These are phyloP conservation scores for Hippocampus kuda DNA, from an alignment of 2,797 vertebrate genomes.

Conservation along the genomic window DNA sequence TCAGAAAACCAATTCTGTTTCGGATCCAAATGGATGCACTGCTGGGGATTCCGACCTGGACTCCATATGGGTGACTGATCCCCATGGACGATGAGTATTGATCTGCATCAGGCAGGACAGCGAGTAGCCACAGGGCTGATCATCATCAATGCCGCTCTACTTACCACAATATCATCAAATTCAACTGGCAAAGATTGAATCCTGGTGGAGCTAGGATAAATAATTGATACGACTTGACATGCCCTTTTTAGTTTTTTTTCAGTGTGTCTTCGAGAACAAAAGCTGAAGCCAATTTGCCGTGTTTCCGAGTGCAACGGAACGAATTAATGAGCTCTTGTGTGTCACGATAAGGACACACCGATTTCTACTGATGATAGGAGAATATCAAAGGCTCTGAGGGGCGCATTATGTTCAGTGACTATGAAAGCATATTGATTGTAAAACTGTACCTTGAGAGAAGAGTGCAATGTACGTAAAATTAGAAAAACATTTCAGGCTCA, in stretches of 20 bases:
- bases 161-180: conserved; percentile 26
- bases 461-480: conserved; percentile 26
- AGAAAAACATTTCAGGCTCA: conserved; percentile 40
- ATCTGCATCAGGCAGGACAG: conserved; percentile 41
- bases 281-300: neutral
- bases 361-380: conserved; percentile 21
- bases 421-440: conserved; percentile 60
- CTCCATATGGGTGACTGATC: neutral
- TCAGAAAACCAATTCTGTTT: neutral
- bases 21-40: neutral
- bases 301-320: neutral
- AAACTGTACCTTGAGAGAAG: conserved; percentile 46
- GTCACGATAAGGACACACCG: conserved; percentile 12
- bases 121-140: conserved; percentile 35
- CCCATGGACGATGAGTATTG: conserved; percentile 22
- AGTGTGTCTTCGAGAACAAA: neutral
- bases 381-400: conserved; percentile 34
- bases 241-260: no score
- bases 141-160: conserved; percentile 31
- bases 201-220: conserved; percentile 4
- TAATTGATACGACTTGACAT: neutral
- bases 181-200: conserved; percentile 21
- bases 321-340: conserved; percentile 3
- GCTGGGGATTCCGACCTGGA: neutral
- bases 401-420: conserved; percentile 48